phyloP scores from a whole-genome alignment of 2,888 invertebrate species.

The Tridacna gigas region DNA sequence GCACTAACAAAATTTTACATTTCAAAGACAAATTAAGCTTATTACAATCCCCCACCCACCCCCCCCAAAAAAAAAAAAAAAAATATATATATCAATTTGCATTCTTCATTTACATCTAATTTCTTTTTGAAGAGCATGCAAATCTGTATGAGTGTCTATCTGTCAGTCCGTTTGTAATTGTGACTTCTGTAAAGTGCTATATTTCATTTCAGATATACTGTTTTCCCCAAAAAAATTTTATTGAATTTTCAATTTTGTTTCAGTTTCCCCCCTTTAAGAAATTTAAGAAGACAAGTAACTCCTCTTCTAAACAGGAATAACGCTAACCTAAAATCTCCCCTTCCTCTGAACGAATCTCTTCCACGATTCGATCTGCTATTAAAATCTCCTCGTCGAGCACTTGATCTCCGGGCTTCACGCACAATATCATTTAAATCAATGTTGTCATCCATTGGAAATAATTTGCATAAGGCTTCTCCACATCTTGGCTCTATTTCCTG shows the following conservation, averaged over 20 bases:
- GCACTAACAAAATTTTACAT: too few relatives aligned
- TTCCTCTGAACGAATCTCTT: slow-evolving; percentile 66
- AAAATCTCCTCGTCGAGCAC: slow-evolving; percentile 59
- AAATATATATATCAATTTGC: too few relatives aligned
- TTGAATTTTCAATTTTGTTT: background rate
- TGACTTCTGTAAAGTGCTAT: too few relatives aligned
- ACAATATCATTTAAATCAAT: slow-evolving; percentile 82
- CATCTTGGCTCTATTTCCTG: slow-evolving; percentile 98
- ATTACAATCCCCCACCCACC: too few relatives aligned
- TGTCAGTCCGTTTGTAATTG: too few relatives aligned
- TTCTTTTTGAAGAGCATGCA: too few relatives aligned
- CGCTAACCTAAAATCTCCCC: slow-evolving; percentile 75
- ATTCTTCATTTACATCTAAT: too few relatives aligned
- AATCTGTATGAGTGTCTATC: too few relatives aligned
- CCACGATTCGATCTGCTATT: slow-evolving; percentile 59
- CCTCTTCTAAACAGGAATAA: slow-evolving; percentile 4
- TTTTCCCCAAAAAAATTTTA: too few relatives aligned
- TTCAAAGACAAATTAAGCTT: too few relatives aligned
- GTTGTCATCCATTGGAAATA: slow-evolving; percentile 93
- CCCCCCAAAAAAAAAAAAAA: too few relatives aligned
- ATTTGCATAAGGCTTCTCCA: slow-evolving; percentile 95
- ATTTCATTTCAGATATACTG: too few relatives aligned
- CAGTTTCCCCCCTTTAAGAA: background rate
- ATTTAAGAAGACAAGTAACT: slow-evolving; percentile 50
- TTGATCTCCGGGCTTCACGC: slow-evolving; percentile 79